These are phyloP conservation scores for Graphium colonna DNA, from an alignment of 2,888 invertebrate genomes.

Conservation along the genomic window DNA sequence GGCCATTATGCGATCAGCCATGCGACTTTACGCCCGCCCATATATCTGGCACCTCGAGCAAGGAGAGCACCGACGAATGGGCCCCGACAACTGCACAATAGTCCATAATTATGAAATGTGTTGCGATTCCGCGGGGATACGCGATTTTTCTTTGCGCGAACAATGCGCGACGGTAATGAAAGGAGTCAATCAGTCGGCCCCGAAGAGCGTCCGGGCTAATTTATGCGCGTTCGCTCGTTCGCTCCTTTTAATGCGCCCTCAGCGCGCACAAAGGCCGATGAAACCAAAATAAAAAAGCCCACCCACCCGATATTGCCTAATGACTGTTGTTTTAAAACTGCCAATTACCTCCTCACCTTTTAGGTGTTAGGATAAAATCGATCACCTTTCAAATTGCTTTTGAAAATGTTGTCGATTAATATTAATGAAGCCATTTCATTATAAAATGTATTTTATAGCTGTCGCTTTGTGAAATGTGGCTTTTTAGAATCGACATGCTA, in stretches of 20 bases:
- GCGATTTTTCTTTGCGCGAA: conserved; percentile 73
- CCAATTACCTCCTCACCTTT: background rate
- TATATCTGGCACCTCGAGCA: conserved; percentile 56
- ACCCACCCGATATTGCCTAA: conserved; percentile 26
- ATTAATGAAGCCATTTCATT: too few species aligned
- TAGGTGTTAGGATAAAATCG: too few species aligned
- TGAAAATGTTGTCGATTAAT: too few species aligned
- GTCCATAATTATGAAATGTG: conserved; percentile 80
- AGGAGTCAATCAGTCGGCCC: conserved; percentile 77
- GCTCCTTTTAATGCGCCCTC: conserved; percentile 42
- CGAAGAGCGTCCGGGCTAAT: conserved; percentile 64
- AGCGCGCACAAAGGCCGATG: conserved; percentile 57
- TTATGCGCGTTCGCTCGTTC: conserved; percentile 55
- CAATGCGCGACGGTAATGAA: conserved; percentile 75
- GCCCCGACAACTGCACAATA: conserved; percentile 72
- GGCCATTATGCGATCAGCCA: conserved; percentile 55
- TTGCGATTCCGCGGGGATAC: conserved; percentile 68
- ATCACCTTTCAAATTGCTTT: too few species aligned
- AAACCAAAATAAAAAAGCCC: too few species aligned
- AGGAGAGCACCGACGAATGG: conserved; percentile 63
- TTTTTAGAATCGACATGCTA: too few species aligned
- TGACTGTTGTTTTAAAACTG: conserved; percentile 13
- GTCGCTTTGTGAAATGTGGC: too few species aligned
- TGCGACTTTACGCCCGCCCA: conserved; percentile 53
- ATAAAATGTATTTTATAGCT: too few species aligned